These are phyloP conservation scores for Lamproptera curius DNA, from an alignment of 2,888 invertebrate species.

Conservation along the genomic window DNA sequence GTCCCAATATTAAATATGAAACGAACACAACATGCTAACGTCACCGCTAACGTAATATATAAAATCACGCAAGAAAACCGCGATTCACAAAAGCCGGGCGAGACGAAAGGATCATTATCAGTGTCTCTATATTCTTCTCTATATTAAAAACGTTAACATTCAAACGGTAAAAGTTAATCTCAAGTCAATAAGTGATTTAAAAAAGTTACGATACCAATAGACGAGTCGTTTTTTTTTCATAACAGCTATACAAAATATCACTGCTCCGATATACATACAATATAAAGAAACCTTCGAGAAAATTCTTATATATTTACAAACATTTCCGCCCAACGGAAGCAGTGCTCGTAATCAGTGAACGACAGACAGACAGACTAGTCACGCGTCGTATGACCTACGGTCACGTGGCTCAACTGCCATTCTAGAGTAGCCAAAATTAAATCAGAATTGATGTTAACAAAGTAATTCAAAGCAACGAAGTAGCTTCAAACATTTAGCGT, in stretches of 20 bases:
- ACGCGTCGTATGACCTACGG: constrained; percentile 15
- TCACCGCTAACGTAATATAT: too few relatives aligned
- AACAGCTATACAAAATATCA: constrained; percentile 71
- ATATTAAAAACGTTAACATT: constrained; percentile 29
- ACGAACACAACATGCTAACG: constrained; percentile 64
- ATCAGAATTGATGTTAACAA: too few relatives aligned
- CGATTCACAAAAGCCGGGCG: constrained; percentile 61
- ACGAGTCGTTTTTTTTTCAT: constrained; percentile 32
- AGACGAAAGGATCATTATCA: constrained; percentile 40
- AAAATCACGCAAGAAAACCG: too few relatives aligned
- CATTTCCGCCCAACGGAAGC: constrained; percentile 52
- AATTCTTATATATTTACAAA: constrained; percentile 60
- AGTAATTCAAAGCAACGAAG: too few relatives aligned
- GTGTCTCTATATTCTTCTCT: too few relatives aligned
- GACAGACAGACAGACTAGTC: constrained; percentile 34
- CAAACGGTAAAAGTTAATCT: constrained; percentile 40
- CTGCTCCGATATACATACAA: constrained; percentile 57
- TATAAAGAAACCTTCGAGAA: constrained; percentile 47
- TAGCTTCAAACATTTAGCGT: too few relatives aligned
- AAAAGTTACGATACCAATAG: constrained; percentile 35
- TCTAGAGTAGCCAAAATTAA: too few relatives aligned
- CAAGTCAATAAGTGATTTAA: constrained; percentile 48
- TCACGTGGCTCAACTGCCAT: constrained; percentile 39
- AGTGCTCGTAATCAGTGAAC: constrained; percentile 41
- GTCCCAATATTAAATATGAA: constrained; percentile 77